Conservation (phyloP, 2,888 invertebrate genomes). For the Tenthredo mesomela region DNA sequence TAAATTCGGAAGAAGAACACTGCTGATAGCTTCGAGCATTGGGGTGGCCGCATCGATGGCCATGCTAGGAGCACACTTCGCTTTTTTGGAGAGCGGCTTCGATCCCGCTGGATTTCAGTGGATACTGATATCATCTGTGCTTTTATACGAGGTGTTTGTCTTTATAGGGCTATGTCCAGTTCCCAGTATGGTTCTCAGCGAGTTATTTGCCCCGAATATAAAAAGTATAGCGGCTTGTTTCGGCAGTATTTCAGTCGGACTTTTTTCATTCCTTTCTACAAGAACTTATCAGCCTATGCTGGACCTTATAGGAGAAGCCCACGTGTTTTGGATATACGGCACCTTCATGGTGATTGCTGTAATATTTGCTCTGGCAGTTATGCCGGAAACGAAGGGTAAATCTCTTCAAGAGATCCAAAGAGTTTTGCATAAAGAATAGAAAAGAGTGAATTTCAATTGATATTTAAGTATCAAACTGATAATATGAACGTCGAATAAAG, state of each 20-base stretch:
- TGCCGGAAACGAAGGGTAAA: conserved; percentile 72
- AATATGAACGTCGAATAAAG: too few species aligned
- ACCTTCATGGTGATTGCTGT: conserved; percentile 59
- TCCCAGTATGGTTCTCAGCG: conserved; percentile 67
- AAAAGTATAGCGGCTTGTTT: conserved; percentile 67
- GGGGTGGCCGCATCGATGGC: conserved; percentile 60
- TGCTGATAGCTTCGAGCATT: conserved; percentile 58
- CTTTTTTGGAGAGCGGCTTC: conserved; percentile 58
- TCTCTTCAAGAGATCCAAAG: conserved; percentile 62
- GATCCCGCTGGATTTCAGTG: conserved; percentile 62
- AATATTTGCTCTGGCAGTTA: conserved; percentile 53
- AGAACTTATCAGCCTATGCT: conserved; percentile 67
- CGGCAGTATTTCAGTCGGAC: conserved; percentile 63
- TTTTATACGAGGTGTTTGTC: conserved; percentile 62
- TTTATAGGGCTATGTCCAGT: conserved; percentile 65
- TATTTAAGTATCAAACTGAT: too few species aligned
- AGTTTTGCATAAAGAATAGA: not conserved
- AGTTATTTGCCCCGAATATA: conserved; percentile 68
- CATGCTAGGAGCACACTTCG: conserved; percentile 65
- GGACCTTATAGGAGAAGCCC: conserved; percentile 61
- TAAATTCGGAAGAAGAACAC: conserved; percentile 48
- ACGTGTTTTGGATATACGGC: conserved; percentile 67
- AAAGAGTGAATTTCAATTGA: not conserved
- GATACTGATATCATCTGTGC: conserved; percentile 62
- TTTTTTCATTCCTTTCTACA: conserved; percentile 66